Conservation (phyloP, 2,888 invertebrate species). For the Dynastes hyllus region DNA sequence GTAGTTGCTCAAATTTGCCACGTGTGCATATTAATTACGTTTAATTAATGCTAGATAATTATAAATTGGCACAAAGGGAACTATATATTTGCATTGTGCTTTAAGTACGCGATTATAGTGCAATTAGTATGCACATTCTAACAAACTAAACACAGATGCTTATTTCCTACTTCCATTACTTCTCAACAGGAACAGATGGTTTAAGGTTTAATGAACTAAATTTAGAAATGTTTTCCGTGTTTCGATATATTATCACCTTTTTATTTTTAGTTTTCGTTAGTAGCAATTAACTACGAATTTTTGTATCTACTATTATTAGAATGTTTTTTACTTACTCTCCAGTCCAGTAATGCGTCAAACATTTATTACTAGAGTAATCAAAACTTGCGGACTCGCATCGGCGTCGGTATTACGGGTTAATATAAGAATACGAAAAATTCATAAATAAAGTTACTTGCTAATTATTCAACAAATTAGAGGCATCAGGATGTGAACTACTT, state of each 20-base stretch:
- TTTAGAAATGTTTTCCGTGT: too few relatives aligned
- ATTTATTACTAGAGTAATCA: too few relatives aligned
- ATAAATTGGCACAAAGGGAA: constrained; percentile 11
- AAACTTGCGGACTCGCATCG: too few relatives aligned
- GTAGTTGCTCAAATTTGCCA: constrained; percentile 1
- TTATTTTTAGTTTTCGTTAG: too few relatives aligned
- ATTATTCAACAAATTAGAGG: too few relatives aligned
- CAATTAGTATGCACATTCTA: constrained; percentile 15
- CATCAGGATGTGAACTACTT: too few relatives aligned
- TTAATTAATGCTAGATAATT: constrained; percentile 24
- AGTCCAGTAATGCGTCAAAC: too few relatives aligned
- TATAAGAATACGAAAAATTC: too few relatives aligned
- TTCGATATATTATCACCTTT: neutral
- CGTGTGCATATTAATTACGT: constrained; percentile 36
- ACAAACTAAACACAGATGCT: constrained; percentile 1
- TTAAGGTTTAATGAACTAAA: too few relatives aligned
- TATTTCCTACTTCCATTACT: neutral
- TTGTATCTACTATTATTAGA: neutral
- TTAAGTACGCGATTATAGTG: constrained; percentile 20
- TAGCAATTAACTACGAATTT: neutral
- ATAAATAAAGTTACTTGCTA: too few relatives aligned
- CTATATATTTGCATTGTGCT: constrained; percentile 2
- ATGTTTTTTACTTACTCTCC: neutral
- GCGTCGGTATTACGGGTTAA: too few relatives aligned
- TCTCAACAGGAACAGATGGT: neutral